phyloP scores from a whole-genome alignment of 2,113 vertebrate species.

The Sinocyclocheilus anophthalmus region DNA sequence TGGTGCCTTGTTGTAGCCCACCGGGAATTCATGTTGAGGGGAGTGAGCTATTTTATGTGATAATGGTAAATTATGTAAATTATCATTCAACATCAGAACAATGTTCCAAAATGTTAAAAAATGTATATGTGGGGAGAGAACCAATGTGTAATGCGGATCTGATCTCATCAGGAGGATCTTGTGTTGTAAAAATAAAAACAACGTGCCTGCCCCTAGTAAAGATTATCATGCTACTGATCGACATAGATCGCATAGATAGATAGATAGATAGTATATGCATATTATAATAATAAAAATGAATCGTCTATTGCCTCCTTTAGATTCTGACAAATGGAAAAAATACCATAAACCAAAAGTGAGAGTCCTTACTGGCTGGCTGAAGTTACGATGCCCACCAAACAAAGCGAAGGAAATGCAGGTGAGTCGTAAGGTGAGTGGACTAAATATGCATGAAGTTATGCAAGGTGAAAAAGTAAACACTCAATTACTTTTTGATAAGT shows the following conservation, averaged over 20 bases:
- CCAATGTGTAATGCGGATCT: conserved; percentile 1
- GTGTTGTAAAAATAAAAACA: neutral
- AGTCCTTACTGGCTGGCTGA: conserved; percentile 96
- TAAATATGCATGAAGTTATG: neutral
- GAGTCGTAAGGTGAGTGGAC: conserved; percentile 88
- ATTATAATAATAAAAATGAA: neutral
- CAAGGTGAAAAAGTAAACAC: neutral
- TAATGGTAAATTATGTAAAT: conserved; percentile 31
- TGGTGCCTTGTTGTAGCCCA: neutral
- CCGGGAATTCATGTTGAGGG: neutral
- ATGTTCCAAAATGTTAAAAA: conserved; percentile 44
- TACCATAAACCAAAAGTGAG: conserved; percentile 94
- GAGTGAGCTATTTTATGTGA: conserved; percentile 32
- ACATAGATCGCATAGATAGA: neutral
- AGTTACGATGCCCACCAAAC: conserved; percentile 93
- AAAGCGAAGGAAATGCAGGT: no score
- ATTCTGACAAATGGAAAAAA: conserved; percentile 97
- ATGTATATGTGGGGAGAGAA: conserved; percentile 20
- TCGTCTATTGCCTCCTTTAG: conserved; percentile 67
- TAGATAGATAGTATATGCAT: neutral
- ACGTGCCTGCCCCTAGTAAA: neutral
- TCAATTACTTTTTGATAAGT: neutral
- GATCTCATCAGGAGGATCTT: conserved; percentile 45
- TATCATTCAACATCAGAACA: conserved; percentile 46
- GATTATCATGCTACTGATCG: no score